These are phyloP conservation scores for Branchipolynoe longqiensis DNA, from an alignment of 2,888 invertebrate genomes.

Conservation along the genomic window DNA sequence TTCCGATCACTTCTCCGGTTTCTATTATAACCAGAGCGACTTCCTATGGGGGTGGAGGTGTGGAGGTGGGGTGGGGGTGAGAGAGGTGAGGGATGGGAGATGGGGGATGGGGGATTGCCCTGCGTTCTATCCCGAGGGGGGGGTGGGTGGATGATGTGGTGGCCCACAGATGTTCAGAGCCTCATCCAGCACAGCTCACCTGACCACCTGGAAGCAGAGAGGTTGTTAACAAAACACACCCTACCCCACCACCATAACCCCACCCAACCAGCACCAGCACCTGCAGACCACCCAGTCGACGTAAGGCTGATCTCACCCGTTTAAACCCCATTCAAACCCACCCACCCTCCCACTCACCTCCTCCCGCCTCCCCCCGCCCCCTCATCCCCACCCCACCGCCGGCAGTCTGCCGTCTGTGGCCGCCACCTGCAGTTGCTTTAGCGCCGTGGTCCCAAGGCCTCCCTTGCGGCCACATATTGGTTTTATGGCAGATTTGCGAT, in stretches of 20 bases:
- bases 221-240: no score
- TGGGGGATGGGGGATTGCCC: no score
- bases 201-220: not conserved
- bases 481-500: not conserved
- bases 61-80: no score
- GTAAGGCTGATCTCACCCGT: conserved; percentile 40
- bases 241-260: not conserved
- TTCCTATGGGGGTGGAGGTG: no score
- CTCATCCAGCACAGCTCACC: not conserved
- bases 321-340: not conserved
- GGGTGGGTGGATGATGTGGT: no score
- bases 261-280: not conserved
- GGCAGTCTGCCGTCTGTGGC: not conserved
- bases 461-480: not conserved
- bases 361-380: not conserved
- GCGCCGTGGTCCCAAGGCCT: not conserved
- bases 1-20: no score
- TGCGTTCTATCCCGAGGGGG: no score
- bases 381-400: not conserved
- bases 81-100: no score
- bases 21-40: no score
- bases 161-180: no score
- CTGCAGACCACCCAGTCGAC: conserved; percentile 22
- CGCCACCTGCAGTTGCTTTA: not conserved
- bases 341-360: not conserved